Evolutionary conservation across 1,140 invertebrate species (phyloP).

Genomic region (Trichonephila inaurata): DNA sequence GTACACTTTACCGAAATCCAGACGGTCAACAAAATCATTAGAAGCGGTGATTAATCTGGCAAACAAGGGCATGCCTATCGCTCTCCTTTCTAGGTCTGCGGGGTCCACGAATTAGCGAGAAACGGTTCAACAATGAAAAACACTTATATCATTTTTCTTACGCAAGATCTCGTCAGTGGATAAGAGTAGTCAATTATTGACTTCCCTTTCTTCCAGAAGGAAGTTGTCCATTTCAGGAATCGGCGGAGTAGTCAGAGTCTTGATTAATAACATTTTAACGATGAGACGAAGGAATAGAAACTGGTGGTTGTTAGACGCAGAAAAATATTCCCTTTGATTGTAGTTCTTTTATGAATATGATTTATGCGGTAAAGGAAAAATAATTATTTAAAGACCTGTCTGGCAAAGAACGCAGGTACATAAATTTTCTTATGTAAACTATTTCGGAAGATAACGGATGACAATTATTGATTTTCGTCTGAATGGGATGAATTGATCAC

Average conservation of each 20-base stretch:
- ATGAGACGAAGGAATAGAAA: neutral
- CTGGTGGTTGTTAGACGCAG: neutral
- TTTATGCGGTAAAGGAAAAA: neutral
- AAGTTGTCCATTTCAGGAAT: neutral
- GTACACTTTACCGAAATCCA: constrained; percentile 23
- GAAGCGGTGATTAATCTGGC: constrained; percentile 18
- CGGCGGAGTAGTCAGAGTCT: neutral
- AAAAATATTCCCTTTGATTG: neutral
- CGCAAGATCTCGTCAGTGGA: constrained; percentile 4
- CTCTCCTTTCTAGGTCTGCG: constrained; percentile 20
- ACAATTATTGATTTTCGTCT: no score
- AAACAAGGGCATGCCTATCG: constrained; percentile 5
- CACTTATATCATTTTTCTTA: constrained; percentile 47
- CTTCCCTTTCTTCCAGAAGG: neutral
- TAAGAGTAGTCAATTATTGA: constrained; percentile 26
- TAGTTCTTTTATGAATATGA: neutral
- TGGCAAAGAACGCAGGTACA: no score
- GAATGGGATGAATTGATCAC: no score
- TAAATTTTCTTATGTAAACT: no score
- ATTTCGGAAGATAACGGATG: no score
- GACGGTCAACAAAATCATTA: constrained; percentile 58
- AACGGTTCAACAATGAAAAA: constrained; percentile 12
- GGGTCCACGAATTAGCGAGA: neutral
- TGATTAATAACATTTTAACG: constrained; percentile 38
- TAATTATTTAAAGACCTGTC: neutral